These are phyloP conservation scores for Bubo bubo DNA, from an alignment of 2,113 vertebrate genomes.

Conservation along the genomic window DNA sequence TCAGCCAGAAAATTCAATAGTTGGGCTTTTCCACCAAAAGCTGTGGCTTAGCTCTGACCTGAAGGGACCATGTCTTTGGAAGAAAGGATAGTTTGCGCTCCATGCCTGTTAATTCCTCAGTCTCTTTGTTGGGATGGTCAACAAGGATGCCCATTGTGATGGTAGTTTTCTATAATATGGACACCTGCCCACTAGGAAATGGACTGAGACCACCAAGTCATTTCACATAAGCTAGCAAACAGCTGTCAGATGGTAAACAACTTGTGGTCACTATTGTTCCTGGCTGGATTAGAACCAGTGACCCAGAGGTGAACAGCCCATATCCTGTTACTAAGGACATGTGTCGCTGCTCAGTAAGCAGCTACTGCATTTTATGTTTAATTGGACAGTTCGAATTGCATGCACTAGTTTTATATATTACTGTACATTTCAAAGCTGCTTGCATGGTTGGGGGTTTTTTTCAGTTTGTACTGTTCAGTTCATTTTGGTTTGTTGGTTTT, in stretches of 20 bases:
- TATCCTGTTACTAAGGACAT: slow-evolving; percentile 60
- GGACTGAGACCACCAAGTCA: slow-evolving; percentile 42
- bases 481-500: not conserved
- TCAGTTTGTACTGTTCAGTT: not conserved
- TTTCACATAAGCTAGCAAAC: slow-evolving; percentile 44
- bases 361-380: not conserved
- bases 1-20: not conserved
- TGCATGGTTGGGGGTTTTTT: not conserved
- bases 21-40: not conserved
- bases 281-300: slow-evolving; percentile 52
- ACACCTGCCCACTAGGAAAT: slow-evolving; percentile 44
- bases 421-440: not conserved
- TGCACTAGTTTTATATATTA: not conserved
- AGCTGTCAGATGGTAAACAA: slow-evolving; percentile 69
- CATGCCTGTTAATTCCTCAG: not conserved
- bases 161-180: slow-evolving; percentile 30
- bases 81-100: not conserved
- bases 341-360: slow-evolving; percentile 17
- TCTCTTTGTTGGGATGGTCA: slow-evolving; percentile 32
- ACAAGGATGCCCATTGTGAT: not conserved
- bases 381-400: not conserved
- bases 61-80: not conserved
- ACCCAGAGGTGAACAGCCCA: slow-evolving; percentile 58
- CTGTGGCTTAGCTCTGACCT: not conserved
- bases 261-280: slow-evolving; percentile 54